Evolutionary conservation across 2,113 vertebrate species (phyloP).

Genomic region (Microcebus tavaratra): DNA sequence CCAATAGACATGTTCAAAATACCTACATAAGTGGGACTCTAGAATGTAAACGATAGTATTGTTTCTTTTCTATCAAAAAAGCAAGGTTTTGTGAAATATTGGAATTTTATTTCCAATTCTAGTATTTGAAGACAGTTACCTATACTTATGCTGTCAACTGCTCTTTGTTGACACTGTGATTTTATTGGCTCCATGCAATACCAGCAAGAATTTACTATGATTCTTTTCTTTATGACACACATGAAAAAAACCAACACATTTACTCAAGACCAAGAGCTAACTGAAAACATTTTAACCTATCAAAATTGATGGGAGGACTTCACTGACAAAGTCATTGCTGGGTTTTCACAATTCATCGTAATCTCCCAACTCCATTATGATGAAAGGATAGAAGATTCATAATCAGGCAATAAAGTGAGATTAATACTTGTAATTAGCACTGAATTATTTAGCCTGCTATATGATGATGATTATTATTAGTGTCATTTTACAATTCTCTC

Average conservation of each 20-base stretch:
- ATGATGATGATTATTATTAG: not conserved
- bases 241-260: not conserved
- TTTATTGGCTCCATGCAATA: not conserved
- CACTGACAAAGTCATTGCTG: not conserved
- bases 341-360: not conserved
- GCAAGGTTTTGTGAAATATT: not conserved
- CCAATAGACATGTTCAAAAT: not conserved
- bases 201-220: not conserved
- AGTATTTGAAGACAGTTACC: not conserved
- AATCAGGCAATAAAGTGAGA: not conserved
- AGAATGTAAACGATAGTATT: not conserved
- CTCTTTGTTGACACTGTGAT: not conserved
- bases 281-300: not conserved
- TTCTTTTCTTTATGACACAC: not conserved
- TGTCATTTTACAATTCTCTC: not conserved
- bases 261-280: not conserved
- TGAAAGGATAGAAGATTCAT: not conserved
- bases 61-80: not conserved
- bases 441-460: not conserved
- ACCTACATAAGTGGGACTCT: not conserved
- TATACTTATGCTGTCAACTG: not conserved
- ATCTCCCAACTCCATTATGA: not conserved
- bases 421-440: constrained; percentile 6
- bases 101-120: not conserved
- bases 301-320: not conserved